A percentile compares a stretch with the other conserved stretches of the same genome.
phyloP scores from a whole-genome alignment of 2,113 vertebrate species.

The Siniperca chuatsi region DNA sequence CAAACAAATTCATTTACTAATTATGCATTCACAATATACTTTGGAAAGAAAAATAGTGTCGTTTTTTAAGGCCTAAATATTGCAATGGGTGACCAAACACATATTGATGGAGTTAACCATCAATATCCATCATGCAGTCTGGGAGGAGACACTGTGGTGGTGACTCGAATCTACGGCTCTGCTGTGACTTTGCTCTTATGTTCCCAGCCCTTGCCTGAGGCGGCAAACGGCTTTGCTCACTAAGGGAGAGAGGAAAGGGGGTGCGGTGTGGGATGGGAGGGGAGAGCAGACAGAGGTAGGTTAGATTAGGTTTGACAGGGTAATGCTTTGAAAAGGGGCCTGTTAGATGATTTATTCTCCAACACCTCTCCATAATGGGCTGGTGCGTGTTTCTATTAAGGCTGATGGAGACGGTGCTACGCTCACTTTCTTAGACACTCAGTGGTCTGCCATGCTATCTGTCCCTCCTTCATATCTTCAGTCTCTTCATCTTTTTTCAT shows the following conservation, averaged over 20 bases:
- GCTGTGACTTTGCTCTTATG: conserved; percentile 81
- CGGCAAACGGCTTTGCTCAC: conserved; percentile 79
- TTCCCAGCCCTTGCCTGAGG: conserved; percentile 86
- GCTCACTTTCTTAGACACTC: conserved; percentile 71
- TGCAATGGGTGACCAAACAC: conserved; percentile 20
- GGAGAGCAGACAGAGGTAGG: conserved; percentile 70
- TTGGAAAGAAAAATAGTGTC: not conserved
- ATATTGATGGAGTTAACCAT: conserved; percentile 48
- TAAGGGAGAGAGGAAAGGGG: conserved; percentile 58
- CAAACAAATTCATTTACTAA: conserved; percentile 42
- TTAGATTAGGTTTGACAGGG: conserved; percentile 82
- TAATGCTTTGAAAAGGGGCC: conserved; percentile 80
- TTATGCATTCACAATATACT: not conserved
- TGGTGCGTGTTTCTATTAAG: conserved; percentile 75
- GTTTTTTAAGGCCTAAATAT: conserved; percentile 35
- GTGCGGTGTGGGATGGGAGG: conserved; percentile 40
- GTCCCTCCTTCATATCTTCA: conserved; percentile 55
- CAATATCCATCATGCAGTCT: no score
- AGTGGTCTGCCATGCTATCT: conserved; percentile 48
- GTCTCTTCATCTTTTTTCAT: conserved; percentile 53
- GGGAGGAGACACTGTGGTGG: conserved; percentile 66
- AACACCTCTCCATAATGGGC: conserved; percentile 76
- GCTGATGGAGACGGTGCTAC: conserved; percentile 60
- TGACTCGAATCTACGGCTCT: conserved; percentile 61
- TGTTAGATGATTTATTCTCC: conserved; percentile 83